Percentiles rank a stretch among this genome's conserved stretches.
phyloP scores from a whole-genome alignment of 2,113 vertebrate genomes.

The Empidonax traillii region DNA sequence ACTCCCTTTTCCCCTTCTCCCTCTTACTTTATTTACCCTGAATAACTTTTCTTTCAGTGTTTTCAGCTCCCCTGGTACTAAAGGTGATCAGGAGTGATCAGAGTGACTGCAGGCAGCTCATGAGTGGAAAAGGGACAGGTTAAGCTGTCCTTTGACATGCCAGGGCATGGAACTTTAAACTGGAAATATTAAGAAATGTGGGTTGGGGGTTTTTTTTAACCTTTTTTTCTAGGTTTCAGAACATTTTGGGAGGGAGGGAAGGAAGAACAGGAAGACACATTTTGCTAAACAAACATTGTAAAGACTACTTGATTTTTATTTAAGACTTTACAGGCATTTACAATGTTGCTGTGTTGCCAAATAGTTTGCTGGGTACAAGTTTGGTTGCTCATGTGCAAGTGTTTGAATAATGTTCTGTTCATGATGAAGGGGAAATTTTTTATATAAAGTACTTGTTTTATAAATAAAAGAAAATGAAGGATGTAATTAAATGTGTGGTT shows the following conservation, averaged over 20 bases:
- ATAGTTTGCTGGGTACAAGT: conserved; percentile 67
- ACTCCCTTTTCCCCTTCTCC: background rate
- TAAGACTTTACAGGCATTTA: conserved; percentile 45
- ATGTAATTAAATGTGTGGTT: conserved; percentile 73
- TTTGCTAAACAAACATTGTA: conserved; percentile 52
- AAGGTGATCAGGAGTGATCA: background rate
- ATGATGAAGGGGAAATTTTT: conserved; percentile 74
- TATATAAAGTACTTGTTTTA: conserved; percentile 79
- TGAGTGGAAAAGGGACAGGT: background rate
- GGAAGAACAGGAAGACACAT: background rate
- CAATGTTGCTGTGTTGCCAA: conserved; percentile 71
- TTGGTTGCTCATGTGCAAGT: conserved; percentile 66
- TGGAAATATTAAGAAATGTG: background rate
- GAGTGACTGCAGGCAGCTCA: conserved; percentile 60
- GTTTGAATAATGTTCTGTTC: conserved; percentile 71
- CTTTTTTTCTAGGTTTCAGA: conserved; percentile 49
- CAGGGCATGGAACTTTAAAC: conserved; percentile 15
- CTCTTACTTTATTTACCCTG: conserved; percentile 2
- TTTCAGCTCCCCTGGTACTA: background rate
- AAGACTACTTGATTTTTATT: conserved; percentile 60
- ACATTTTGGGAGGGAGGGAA: conserved; percentile 25
- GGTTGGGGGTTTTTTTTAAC: conserved; percentile 8
- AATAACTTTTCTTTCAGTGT: background rate
- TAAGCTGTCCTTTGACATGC: background rate
- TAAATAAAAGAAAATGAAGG: conserved; percentile 79